Percentiles rank a stretch among this genome's conserved stretches.
Evolutionary conservation across 1,140 invertebrate species (phyloP).

Genomic region (Aleiodes sp.): DNA sequence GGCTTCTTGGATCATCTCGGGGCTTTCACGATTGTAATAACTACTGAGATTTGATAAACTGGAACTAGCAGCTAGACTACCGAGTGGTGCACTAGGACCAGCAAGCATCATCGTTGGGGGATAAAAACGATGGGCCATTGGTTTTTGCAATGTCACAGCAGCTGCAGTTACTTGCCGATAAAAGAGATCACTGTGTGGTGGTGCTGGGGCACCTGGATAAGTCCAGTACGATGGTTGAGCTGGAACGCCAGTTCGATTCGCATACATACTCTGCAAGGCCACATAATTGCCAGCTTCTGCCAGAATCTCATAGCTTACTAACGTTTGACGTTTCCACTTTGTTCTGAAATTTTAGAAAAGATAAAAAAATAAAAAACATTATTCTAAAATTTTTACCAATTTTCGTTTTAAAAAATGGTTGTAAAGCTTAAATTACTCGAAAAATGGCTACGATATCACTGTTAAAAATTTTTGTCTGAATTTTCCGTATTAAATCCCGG

Average conservation of each 20-base stretch:
- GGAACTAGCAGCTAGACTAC: slow-evolving; percentile 69
- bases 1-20: slow-evolving; percentile 48
- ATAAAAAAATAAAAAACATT: neutral
- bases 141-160: slow-evolving; percentile 86
- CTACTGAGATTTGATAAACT: slow-evolving; percentile 71
- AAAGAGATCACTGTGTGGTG: slow-evolving; percentile 79
- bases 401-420: too few species aligned
- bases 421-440: neutral
- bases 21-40: slow-evolving; percentile 72
- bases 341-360: slow-evolving; percentile 76
- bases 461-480: too few species aligned
- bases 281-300: slow-evolving; percentile 97
- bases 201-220: slow-evolving; percentile 69
- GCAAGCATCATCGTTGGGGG: slow-evolving; percentile 72
- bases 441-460: neutral
- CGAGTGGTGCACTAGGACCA: slow-evolving; percentile 70
- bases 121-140: slow-evolving; percentile 82
- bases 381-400: neutral
- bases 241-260: slow-evolving; percentile 63
- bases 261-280: slow-evolving; percentile 93
- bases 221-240: slow-evolving; percentile 70
- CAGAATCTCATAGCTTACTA: slow-evolving; percentile 94
- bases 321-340: slow-evolving; percentile 99
- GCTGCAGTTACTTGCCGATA: slow-evolving; percentile 78
- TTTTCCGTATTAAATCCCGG: too few species aligned